A percentile compares a stretch with the other conserved stretches of the same genome.
Conservation (phyloP, 1,140 invertebrate genomes). For the Capitella teleta region DNA sequence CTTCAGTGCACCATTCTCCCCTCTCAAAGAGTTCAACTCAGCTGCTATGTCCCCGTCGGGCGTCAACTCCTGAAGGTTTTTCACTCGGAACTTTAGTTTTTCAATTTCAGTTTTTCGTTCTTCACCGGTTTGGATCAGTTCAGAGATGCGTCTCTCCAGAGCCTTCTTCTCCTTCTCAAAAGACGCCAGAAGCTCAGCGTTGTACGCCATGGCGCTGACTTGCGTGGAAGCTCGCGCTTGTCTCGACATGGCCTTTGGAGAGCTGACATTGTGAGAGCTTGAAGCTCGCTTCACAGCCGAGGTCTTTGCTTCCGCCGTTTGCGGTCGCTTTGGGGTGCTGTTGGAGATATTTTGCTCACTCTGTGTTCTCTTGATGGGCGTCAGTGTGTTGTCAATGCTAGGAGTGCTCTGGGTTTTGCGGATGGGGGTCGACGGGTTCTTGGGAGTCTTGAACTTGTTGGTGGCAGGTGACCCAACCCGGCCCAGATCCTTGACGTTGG, state of each 20-base stretch:
- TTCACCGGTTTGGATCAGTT: conserved; percentile 36
- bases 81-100: conserved; percentile 21
- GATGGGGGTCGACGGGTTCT: background rate
- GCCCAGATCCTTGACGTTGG: conserved; percentile 1
- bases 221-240: conserved; percentile 34
- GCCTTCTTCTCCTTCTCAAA: conserved; percentile 41
- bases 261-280: conserved; percentile 36
- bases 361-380: conserved; percentile 10
- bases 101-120: conserved; percentile 39
- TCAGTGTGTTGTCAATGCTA: background rate
- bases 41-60: conserved; percentile 15
- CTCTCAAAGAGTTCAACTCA: conserved; percentile 26
- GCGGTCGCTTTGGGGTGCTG: background rate
- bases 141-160: conserved; percentile 35
- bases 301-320: background rate
- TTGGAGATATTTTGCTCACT: conserved; percentile 15
- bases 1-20: conserved; percentile 32
- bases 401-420: conserved; percentile 1
- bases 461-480: background rate
- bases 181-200: conserved; percentile 39
- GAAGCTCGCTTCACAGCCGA: conserved; percentile 18
- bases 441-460: background rate
- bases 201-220: conserved; percentile 39
- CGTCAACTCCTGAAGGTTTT: conserved; percentile 9
- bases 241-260: background rate